phyloP scores from a whole-genome alignment of 2,113 vertebrate genomes.

The Ceyx margarethae region DNA sequence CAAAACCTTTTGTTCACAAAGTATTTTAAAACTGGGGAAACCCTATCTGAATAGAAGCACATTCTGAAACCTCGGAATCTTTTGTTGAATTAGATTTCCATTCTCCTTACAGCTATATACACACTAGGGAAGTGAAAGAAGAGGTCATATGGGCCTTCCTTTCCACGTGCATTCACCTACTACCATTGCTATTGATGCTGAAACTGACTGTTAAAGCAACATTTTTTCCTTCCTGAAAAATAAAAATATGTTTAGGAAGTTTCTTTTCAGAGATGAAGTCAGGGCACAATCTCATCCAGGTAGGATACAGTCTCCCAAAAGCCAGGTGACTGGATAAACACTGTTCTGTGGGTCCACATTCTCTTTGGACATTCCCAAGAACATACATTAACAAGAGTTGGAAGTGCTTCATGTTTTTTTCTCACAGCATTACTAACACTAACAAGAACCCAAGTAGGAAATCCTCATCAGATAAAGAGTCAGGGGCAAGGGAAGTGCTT shows the following conservation, averaged over 20 bases:
- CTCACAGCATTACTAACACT: not conserved
- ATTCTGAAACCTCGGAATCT: not conserved
- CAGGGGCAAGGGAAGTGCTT: not conserved
- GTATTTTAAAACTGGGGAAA: not conserved
- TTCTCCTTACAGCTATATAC: not conserved
- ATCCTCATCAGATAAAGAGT: not conserved
- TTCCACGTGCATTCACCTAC: not conserved
- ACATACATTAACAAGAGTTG: not conserved
- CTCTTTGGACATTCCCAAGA: not conserved
- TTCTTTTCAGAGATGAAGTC: not conserved
- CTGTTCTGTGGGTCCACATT: not conserved
- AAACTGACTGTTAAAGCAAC: not conserved
- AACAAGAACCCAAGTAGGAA: not conserved
- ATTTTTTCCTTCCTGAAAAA: not conserved
- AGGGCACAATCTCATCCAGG: not conserved
- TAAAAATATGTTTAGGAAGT: not conserved
- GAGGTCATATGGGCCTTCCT: not conserved
- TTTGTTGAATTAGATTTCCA: not conserved
- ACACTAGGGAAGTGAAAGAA: not conserved
- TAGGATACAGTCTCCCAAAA: not conserved
- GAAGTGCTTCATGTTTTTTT: not conserved
- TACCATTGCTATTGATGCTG: not conserved
- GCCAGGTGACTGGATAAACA: not conserved
- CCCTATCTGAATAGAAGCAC: not conserved
- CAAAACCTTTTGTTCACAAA: not conserved